Base-by-base conservation (phyloP, 2,888 invertebrate species). In the Apamea sordens region DNA sequence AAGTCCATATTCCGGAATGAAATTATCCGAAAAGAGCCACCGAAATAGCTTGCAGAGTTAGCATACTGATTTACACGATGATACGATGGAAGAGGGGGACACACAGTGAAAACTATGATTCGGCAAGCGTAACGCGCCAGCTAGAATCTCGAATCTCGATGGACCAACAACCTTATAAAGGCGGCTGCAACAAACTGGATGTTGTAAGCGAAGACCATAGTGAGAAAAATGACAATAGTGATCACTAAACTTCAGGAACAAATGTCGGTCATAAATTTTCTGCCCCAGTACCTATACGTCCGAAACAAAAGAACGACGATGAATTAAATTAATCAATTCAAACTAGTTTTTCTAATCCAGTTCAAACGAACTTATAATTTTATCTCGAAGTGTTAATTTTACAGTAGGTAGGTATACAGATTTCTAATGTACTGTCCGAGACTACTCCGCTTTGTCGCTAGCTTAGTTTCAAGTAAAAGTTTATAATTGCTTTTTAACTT, bases 401-500 rank as follows among this genome's bases (percentile, higher is more conserved):
- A 41, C 68, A 67, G 53, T 71, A 32, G 32, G 32, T 32, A 71
- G 32, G 32, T 32, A 71, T 64, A 61, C 71, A 63, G 61, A 63
- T 78, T 79, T 79, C 79, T 79, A 79, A 63, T 63, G 44, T 56
- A 77, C 73, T 28, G 21, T 56, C 71, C 67, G 50, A 74, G 71
- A 65, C 24, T 36, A 47, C 28, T 56, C 28, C n/a, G 67, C 74
- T 74, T 83, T 75, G 68, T 72, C 72, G 84, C 75, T 75, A 68
- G 79, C 47, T 71, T 70, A 53, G 70, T 74, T 80, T 75, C 68
- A 61, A 76, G 82, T 85, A 86, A 84, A 82, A 84, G 74, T 86
- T 71, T 76, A 72, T 84, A 84, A 86, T 86, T 86, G 79, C 65
- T 69, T 70, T 79, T 84, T 81, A 84, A 86, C 80, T 78, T 83